A percentile compares a stretch with the other conserved stretches of the same genome.
These are phyloP conservation scores for Nomada fabriciana DNA, from an alignment of 2,888 invertebrate species.

Conservation along the genomic window DNA sequence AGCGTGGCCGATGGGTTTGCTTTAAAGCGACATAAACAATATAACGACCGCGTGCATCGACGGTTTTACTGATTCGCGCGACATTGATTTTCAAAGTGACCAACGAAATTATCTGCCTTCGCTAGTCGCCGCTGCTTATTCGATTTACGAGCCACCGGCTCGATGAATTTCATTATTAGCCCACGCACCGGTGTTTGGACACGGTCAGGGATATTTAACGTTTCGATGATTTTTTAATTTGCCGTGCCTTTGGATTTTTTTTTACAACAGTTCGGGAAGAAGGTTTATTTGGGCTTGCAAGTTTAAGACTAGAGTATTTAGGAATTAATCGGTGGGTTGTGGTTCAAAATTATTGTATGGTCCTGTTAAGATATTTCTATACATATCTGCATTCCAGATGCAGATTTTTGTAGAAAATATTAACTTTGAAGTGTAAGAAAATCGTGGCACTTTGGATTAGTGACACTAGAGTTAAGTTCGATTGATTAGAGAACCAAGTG, in stretches of 20 bases:
- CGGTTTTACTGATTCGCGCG: constrained; percentile 17
- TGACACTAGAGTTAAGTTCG: no score
- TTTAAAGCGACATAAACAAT: constrained; percentile 22
- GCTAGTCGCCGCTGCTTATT: background rate
- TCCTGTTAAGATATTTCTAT: no score
- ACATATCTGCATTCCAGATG: no score
- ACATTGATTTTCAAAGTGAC: constrained; percentile 24
- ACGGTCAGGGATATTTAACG: background rate
- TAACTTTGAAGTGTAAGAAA: no score
- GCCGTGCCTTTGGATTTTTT: background rate
- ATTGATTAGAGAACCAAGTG: no score
- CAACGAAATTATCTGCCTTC: constrained; percentile 14
- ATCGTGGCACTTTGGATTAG: no score
- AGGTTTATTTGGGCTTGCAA: no score
- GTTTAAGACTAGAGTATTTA: no score
- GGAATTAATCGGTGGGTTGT: no score
- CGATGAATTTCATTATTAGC: background rate
- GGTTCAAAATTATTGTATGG: no score
- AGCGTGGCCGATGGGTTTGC: background rate
- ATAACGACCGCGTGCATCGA: background rate
- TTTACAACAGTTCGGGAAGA: no score
- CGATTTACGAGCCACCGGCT: background rate
- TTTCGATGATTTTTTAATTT: background rate
- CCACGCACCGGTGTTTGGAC: background rate
- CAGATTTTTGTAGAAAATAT: no score